Evolutionary conservation across 2,113 vertebrate species (phyloP).

Genomic region (Pachyramphus minor): DNA sequence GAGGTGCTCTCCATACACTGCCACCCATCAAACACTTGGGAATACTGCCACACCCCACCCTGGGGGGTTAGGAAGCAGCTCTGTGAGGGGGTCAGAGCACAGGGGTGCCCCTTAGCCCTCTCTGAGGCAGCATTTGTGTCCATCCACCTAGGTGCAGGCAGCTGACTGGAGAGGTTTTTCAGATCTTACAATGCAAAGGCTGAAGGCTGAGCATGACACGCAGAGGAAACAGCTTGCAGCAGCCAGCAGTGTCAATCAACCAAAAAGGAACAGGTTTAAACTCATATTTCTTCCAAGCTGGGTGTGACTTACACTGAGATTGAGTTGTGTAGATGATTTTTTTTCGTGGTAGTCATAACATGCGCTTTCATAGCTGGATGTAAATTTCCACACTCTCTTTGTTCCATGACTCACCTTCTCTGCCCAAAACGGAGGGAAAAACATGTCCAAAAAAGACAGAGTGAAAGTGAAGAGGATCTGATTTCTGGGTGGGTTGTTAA

Average conservation of each 20-base stretch:
- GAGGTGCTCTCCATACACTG: neutral
- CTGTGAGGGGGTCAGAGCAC: neutral
- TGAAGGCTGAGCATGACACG: neutral
- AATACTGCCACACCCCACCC: neutral
- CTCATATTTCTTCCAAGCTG: neutral
- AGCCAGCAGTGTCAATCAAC: neutral
- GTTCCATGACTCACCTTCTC: constrained; percentile 12
- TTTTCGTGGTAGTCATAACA: neutral
- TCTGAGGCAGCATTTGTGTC: neutral
- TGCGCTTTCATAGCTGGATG: neutral
- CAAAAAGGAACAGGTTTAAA: neutral
- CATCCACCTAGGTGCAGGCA: fast-evolving
- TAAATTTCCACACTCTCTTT: neutral
- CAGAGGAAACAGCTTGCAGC: neutral
- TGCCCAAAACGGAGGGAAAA: neutral
- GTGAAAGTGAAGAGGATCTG: neutral
- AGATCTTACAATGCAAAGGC: neutral
- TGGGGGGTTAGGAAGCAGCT: neutral
- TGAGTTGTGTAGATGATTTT: neutral
- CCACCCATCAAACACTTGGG: neutral
- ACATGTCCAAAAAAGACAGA: neutral
- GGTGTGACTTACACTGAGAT: neutral
- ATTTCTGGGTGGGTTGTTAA: neutral
- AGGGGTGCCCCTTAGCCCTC: neutral
- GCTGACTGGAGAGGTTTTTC: neutral